Evolutionary conservation across 2,113 vertebrate species (phyloP).

Genomic region (Empidonax traillii): DNA sequence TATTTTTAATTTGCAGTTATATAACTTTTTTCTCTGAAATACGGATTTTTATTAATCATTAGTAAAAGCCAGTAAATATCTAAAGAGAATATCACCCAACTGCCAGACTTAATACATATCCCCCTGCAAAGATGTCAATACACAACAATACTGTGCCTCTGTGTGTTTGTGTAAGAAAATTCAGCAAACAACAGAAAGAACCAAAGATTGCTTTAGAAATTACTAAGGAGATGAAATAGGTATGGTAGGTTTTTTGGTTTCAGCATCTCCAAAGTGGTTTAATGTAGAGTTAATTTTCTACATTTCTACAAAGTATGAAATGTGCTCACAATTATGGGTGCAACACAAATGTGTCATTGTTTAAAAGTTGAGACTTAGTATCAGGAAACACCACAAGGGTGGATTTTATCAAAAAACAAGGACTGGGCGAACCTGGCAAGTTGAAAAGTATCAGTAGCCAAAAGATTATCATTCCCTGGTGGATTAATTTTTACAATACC

Average conservation of each 20-base stretch:
- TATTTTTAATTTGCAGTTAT: background rate
- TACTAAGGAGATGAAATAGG: rapidly evolving
- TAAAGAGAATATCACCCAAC: background rate
- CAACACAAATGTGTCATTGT: background rate
- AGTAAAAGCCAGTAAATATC: background rate
- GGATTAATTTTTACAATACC: background rate
- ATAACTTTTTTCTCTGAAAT: background rate
- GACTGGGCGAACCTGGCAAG: background rate
- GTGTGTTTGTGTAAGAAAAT: background rate
- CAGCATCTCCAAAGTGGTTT: background rate
- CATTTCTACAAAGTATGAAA: background rate
- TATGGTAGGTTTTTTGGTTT: background rate
- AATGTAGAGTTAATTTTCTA: background rate
- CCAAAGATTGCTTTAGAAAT: background rate
- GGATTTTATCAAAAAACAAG: background rate
- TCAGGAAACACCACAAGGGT: background rate
- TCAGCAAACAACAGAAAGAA: background rate
- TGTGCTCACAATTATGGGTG: background rate
- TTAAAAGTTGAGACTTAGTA: background rate
- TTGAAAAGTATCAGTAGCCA: background rate
- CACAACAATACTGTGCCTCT: background rate
- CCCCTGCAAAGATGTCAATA: background rate
- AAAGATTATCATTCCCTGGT: background rate
- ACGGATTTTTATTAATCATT: background rate
- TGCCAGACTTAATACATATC: background rate